These are phyloP conservation scores for Calycopis cecrops DNA, from an alignment of 1,140 invertebrate genomes.

Conservation along the genomic window DNA sequence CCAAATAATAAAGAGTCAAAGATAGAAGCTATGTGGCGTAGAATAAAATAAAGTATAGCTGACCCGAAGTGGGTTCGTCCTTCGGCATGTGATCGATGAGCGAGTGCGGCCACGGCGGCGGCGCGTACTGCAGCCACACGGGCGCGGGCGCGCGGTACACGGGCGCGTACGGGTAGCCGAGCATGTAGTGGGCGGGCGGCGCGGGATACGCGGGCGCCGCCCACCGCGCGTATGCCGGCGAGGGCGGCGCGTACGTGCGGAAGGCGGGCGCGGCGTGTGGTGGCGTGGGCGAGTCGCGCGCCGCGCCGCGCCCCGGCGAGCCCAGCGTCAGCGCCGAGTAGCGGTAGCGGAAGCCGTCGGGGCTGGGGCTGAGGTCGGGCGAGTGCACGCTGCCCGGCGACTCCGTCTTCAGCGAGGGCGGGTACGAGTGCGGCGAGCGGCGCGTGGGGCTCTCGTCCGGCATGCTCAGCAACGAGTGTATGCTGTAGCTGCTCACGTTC, in stretches of 20 bases:
- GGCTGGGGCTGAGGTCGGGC: constrained; percentile 60
- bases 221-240: constrained; percentile 28
- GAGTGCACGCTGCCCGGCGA: constrained; percentile 58
- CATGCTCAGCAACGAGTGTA: constrained; percentile 82
- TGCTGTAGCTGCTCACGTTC: constrained; percentile 83
- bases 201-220: constrained; percentile 35
- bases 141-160: constrained; percentile 43
- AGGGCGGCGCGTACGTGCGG: constrained; percentile 26
- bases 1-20: too few species aligned
- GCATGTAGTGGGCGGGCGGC: constrained; percentile 36
- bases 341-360: constrained; percentile 53
- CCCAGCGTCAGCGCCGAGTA: constrained; percentile 42
- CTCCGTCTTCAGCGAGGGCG: constrained; percentile 54
- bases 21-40: too few species aligned
- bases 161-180: constrained; percentile 39
- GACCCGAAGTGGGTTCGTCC: constrained; percentile 69
- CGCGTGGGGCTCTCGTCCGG: constrained; percentile 55
- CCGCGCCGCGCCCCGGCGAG: constrained; percentile 33
- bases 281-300: constrained; percentile 38
- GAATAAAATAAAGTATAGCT: constrained; percentile 6
- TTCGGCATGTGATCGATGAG: constrained; percentile 65
- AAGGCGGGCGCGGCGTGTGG: constrained; percentile 36
- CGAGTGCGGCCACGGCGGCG: constrained; percentile 57
- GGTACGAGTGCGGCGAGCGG: constrained; percentile 51
- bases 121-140: constrained; percentile 52